phyloP scores from a whole-genome alignment of 2,797 vertebrate species.

The Eupleurogrammus muticus region DNA sequence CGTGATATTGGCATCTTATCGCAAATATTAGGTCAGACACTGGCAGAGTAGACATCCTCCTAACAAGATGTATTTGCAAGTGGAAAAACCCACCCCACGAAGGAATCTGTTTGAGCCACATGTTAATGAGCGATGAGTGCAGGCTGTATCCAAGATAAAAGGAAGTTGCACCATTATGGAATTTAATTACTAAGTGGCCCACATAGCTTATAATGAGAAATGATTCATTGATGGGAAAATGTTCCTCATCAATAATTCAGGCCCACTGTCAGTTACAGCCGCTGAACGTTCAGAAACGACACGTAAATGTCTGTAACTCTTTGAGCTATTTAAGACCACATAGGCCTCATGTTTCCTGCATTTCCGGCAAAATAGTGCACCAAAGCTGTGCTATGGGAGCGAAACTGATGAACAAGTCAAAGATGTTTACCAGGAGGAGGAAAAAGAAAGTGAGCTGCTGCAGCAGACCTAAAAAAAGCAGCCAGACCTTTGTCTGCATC shows the following conservation, averaged over 20 bases:
- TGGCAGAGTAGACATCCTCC: background rate
- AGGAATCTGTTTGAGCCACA: background rate
- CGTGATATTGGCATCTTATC: background rate
- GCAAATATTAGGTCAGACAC: constrained; percentile 9
- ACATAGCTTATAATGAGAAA: constrained; percentile 29
- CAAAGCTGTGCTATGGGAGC: background rate
- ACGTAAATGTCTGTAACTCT: background rate
- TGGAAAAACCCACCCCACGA: background rate
- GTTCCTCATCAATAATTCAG: constrained; percentile 47
- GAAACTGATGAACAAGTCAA: constrained; percentile 1
- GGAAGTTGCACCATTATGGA: constrained; percentile 1
- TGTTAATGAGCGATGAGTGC: background rate
- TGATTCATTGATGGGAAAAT: constrained; percentile 31
- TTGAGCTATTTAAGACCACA: background rate
- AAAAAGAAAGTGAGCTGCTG: background rate
- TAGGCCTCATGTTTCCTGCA: background rate
- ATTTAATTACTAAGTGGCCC: constrained; percentile 20
- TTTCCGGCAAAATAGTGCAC: constrained; percentile 6
- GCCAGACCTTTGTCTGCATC: background rate
- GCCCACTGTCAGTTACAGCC: constrained; percentile 14
- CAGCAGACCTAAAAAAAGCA: background rate
- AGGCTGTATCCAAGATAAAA: constrained; percentile 16
- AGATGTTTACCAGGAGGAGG: background rate
- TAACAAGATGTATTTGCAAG: constrained; percentile 5
- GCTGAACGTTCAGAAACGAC: constrained; percentile 7